phyloP scores from a whole-genome alignment of 2,888 invertebrate species.

The Heliconius sara region DNA sequence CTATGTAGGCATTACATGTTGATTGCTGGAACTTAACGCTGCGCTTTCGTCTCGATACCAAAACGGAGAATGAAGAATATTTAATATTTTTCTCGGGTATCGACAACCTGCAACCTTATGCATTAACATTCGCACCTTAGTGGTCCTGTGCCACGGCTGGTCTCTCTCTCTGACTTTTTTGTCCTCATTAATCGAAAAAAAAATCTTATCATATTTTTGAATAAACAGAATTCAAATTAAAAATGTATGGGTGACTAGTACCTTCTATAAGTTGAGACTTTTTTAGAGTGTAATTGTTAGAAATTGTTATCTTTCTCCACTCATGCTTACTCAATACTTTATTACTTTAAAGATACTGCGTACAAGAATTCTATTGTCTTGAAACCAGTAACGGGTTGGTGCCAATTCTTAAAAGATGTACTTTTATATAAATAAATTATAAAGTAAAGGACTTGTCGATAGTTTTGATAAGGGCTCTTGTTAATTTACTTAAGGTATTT shows the following conservation, averaged over 20 bases:
- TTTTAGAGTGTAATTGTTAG: conserved; percentile 44
- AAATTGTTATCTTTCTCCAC: conserved; percentile 66
- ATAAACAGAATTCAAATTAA: not conserved
- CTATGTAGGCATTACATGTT: too few species aligned
- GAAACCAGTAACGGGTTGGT: conserved; percentile 33
- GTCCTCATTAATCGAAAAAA: too few species aligned
- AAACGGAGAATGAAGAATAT: too few species aligned
- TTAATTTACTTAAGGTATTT: too few species aligned
- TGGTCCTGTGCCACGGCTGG: too few species aligned
- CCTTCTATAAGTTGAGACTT: not conserved
- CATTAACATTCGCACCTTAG: too few species aligned
- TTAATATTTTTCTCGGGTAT: too few species aligned
- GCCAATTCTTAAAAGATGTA: conserved; percentile 33
- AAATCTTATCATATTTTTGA: not conserved
- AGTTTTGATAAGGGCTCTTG: too few species aligned
- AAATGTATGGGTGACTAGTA: not conserved
- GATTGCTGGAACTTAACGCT: too few species aligned
- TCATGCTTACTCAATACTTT: conserved; percentile 68
- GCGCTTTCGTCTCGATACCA: too few species aligned
- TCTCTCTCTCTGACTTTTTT: too few species aligned
- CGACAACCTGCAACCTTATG: too few species aligned
- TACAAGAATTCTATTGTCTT: conserved; percentile 65
- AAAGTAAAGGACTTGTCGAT: not conserved
- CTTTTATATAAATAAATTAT: not conserved
- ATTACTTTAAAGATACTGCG: conserved; percentile 70